Percentiles rank a stretch among this genome's conserved stretches.
These are phyloP conservation scores for Pterophyllum scalare DNA, from an alignment of 2,113 vertebrate genomes.

Conservation along the genomic window DNA sequence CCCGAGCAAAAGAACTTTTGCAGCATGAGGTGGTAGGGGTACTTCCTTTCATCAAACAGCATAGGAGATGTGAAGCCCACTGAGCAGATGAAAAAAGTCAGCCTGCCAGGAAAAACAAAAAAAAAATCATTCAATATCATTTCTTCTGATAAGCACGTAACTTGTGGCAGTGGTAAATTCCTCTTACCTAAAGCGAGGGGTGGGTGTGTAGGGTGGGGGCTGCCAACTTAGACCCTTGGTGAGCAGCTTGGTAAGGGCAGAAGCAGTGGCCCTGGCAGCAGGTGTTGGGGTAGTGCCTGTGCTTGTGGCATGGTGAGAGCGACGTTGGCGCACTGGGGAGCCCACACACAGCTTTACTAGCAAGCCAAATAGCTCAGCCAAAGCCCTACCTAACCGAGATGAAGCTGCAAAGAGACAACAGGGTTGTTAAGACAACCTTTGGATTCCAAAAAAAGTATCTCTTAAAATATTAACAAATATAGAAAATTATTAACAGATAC, in stretches of 20 bases:
- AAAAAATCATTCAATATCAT: background rate
- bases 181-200: conserved; percentile 90
- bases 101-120: conserved; percentile 68
- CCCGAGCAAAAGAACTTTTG: conserved; percentile 96
- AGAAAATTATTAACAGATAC: background rate
- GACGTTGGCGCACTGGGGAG: conserved; percentile 91
- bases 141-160: background rate
- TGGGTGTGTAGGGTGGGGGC: conserved; percentile 93
- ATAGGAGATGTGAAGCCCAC: conserved; percentile 96
- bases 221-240: conserved; percentile 95
- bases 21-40: conserved; percentile 95
- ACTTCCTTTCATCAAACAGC: conserved; percentile 95
- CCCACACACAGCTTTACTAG: conserved; percentile 94
- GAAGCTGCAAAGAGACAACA: conserved; percentile 81
- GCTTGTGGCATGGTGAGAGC: conserved; percentile 92
- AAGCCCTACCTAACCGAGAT: conserved; percentile 89
- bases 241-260: conserved; percentile 92
- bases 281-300: conserved; percentile 92
- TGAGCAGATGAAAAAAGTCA: conserved; percentile 96
- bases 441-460: background rate
- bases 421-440: background rate
- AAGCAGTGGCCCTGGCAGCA: conserved; percentile 91
- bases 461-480: background rate
- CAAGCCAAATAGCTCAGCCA: conserved; percentile 92
- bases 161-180: background rate